These are phyloP conservation scores for Andrena minutula DNA, from an alignment of 2,888 invertebrate species.

Conservation along the genomic window DNA sequence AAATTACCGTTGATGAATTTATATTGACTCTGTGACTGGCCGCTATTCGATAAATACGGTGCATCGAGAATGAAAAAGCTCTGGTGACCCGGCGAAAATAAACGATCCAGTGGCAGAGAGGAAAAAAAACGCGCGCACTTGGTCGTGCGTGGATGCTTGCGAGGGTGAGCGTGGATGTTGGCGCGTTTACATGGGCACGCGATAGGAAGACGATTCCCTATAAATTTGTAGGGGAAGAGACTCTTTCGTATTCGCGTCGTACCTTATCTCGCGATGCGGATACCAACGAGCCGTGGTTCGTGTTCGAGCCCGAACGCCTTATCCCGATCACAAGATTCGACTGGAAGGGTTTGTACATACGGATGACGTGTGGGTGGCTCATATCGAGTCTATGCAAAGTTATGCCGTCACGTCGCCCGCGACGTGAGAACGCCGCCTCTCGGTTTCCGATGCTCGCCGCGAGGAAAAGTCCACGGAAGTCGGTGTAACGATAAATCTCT, in stretches of 20 bases:
- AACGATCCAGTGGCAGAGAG: conserved; percentile 3
- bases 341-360: conserved; percentile 70
- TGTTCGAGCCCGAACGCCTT: conserved; percentile 63
- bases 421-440: conserved; percentile 59
- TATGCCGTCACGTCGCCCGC: conserved; percentile 63
- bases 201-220: conserved; percentile 61
- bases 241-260: conserved; percentile 73
- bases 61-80: conserved; percentile 10
- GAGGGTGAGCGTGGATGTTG: background rate
- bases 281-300: conserved; percentile 68
- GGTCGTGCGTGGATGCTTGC: background rate
- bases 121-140: background rate
- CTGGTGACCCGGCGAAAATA: conserved; percentile 10
- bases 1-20: conserved; percentile 21
- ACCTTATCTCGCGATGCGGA: conserved; percentile 68
- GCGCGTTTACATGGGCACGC: conserved; percentile 38
- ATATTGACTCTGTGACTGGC: conserved; percentile 5
- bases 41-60: conserved; percentile 20
- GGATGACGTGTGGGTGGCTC: conserved; percentile 68
- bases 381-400: conserved; percentile 71
- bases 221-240: conserved; percentile 63
- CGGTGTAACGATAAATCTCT: conserved; percentile 69
- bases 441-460: conserved; percentile 57
- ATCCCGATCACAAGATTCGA: conserved; percentile 72
- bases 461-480: conserved; percentile 65